A percentile compares a stretch with the other conserved stretches of the same genome.
These are phyloP conservation scores for Heliconius sara DNA, from an alignment of 2,888 invertebrate genomes.

Conservation along the genomic window DNA sequence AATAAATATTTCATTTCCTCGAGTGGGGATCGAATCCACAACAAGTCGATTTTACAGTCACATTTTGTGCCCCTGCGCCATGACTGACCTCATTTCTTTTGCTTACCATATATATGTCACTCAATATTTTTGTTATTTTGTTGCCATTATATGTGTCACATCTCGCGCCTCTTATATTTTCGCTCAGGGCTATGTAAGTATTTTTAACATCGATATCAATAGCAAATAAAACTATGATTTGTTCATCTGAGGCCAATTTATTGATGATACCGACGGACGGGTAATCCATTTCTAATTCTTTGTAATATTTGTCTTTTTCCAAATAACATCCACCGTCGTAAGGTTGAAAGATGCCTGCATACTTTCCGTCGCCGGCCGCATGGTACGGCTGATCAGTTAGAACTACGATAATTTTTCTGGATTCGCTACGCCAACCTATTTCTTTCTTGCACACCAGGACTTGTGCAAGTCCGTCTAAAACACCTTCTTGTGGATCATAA, in stretches of 20 bases:
- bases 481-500: constrained; percentile 90
- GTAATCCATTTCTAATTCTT: constrained; percentile 87
- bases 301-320: constrained; percentile 79
- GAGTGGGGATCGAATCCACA: no score
- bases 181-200: constrained; percentile 54
- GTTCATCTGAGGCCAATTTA: constrained; percentile 62
- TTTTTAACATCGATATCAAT: constrained; percentile 40
- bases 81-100: background rate
- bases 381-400: constrained; percentile 92
- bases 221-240: constrained; percentile 62
- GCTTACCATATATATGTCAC: constrained; percentile 62
- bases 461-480: constrained; percentile 95
- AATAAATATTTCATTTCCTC: no score
- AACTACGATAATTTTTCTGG: constrained; percentile 90
- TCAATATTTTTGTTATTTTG: constrained; percentile 52
- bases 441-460: constrained; percentile 84
- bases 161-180: constrained; percentile 58
- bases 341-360: constrained; percentile 85
- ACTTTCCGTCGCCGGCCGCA: constrained; percentile 90
- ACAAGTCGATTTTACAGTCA: no score
- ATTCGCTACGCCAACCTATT: constrained; percentile 91
- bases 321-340: constrained; percentile 89
- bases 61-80: no score
- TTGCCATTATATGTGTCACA: constrained; percentile 28
- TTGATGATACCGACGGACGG: constrained; percentile 89